Base-by-base conservation (phyloP, 2,113 vertebrate species). In the Lucifuga dentata region DNA sequence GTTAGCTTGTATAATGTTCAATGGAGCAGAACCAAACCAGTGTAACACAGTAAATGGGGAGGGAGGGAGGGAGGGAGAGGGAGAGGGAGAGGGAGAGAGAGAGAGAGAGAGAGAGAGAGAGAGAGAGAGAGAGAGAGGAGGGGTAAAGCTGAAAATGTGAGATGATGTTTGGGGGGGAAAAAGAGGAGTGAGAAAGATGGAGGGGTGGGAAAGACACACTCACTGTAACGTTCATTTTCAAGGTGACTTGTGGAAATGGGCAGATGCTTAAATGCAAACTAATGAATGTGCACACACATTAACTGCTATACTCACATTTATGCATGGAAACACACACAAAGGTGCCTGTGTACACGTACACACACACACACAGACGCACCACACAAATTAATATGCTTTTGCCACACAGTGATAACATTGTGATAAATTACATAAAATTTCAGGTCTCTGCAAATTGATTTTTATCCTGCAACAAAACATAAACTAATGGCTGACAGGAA, bases 221-320 rank as follows among this genome's bases (percentile, higher is more conserved):
- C 43, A 29, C 2, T 56, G 16, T 32, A 11, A 44, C 33, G 45
- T 68, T 64, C 61, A 12, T 49, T 41, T 39, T 61, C 55, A 77
- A 82, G 68, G 68, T 74, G 46, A 73, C 16, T 10, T 32, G 17
- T 10, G 64, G 17, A 55, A 7, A 44, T 12, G 5, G 5, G 5
- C 39, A 41, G 4, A 12, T 16, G n/a, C 3, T 5, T 29, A 29
- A 11, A 29, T 7, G 7, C 26, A 29, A 29, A 5, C 26, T 29
- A 12, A 41, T 5, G n/a, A 15, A 41, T 8, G 15, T 13, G 15
- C 6, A 41, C 13, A 12, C 39, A 41, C 39, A 41, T 16, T 5
- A 29, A 7, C 26, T 7, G 26, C 26, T 7, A 29, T 13, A 41
- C 39, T n/a, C 39, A 41, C 39, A 41, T n/a, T n/a, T n/a, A n/a